phyloP scores from a whole-genome alignment of 1,140 invertebrate genomes.

The Eumaeus atala region DNA sequence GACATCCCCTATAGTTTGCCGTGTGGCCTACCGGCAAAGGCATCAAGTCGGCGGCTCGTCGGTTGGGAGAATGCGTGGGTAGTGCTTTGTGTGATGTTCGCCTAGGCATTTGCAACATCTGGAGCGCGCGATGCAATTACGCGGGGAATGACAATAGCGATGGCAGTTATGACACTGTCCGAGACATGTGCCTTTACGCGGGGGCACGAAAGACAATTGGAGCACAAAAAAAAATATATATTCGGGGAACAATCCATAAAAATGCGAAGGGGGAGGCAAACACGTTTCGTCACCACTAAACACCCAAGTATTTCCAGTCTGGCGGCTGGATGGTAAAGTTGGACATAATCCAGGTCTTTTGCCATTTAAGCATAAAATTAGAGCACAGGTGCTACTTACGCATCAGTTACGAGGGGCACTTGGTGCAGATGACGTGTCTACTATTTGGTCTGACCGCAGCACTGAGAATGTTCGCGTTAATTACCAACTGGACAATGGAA shows the following conservation, averaged over 20 bases:
- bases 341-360: conserved; percentile 44
- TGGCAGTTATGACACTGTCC: no score
- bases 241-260: no score
- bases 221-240: conserved; percentile 5
- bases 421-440: conserved; percentile 29
- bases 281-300: no score
- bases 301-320: conserved; percentile 31
- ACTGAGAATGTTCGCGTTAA: conserved; percentile 26
- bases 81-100: no score
- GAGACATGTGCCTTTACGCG: no score
- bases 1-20: no score
- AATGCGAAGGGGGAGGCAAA: conserved; percentile 14
- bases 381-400: conserved; percentile 29
- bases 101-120: no score
- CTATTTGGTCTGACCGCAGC: conserved; percentile 31
- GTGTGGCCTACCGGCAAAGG: no score
- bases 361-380: conserved; percentile 40
- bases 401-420: conserved; percentile 8
- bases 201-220: conserved; percentile 6
- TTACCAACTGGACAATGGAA: conserved; percentile 40
- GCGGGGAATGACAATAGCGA: no score
- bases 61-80: no score
- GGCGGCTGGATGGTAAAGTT: conserved; percentile 31
- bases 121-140: no score
- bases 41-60: no score